Conservation (phyloP, 2,888 invertebrate genomes). For the Phengaris arion region DNA sequence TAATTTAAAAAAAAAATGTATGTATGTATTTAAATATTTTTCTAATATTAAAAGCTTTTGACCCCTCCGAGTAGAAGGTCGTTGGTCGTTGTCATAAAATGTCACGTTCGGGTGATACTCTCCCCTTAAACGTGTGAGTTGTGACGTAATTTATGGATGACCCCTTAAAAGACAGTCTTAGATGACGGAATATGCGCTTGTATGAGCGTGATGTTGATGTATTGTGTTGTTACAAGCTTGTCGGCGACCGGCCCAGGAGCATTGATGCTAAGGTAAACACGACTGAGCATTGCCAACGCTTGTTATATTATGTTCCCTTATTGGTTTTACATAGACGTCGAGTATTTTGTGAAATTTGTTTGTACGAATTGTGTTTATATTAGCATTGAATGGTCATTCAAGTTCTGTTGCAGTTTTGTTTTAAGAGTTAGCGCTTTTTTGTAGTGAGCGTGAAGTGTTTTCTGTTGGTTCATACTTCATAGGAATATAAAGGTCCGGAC, state of each 20-base stretch:
- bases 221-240: conserved; percentile 73
- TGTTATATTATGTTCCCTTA: conserved; percentile 29
- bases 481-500: too few relatives aligned
- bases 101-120: too few relatives aligned
- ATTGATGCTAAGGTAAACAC: conserved; percentile 84
- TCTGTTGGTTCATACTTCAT: not conserved
- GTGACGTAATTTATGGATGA: too few relatives aligned
- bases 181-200: not conserved
- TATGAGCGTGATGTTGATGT: conserved; percentile 4
- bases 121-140: too few relatives aligned
- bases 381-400: conserved; percentile 34
- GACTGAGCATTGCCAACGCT: conserved; percentile 30
- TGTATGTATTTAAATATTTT: too few relatives aligned
- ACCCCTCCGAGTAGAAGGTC: too few relatives aligned
- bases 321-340: conserved; percentile 29
- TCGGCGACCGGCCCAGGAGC: conserved; percentile 78
- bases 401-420: conserved; percentile 22
- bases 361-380: conserved; percentile 37
- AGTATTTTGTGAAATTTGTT: conserved; percentile 34
- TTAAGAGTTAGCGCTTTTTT: conserved; percentile 21
- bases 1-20: too few relatives aligned
- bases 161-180: too few relatives aligned
- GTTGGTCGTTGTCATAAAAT: too few relatives aligned
- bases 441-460: not conserved
- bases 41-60: too few relatives aligned